phyloP scores from a whole-genome alignment of 2,113 vertebrate species.

The cat (Felis catus) region DNA sequence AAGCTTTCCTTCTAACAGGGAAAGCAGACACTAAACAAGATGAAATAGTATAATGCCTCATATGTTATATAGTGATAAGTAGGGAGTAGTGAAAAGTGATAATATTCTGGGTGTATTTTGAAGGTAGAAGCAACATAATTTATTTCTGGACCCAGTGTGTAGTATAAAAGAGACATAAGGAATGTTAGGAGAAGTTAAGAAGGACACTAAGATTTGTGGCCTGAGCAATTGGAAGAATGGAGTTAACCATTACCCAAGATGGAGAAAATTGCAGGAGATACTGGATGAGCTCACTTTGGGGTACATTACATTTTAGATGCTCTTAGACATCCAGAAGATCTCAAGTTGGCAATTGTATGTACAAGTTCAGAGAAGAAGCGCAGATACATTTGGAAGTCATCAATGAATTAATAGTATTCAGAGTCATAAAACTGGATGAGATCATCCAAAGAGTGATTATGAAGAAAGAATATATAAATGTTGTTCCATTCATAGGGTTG shows the following conservation, averaged over 20 bases:
- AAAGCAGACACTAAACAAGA: not conserved
- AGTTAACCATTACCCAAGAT: not conserved
- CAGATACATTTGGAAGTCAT: not conserved
- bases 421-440: not conserved
- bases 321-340: not conserved
- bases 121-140: not conserved
- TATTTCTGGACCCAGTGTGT: not conserved
- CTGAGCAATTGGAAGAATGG: not conserved
- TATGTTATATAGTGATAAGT: not conserved
- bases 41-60: not conserved
- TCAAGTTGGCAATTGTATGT: not conserved
- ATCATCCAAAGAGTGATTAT: not conserved
- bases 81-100: not conserved
- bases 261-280: not conserved
- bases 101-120: not conserved
- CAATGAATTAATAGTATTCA: not conserved
- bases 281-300: not conserved
- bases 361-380: not conserved
- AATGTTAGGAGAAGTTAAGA: not conserved
- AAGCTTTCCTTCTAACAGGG: not conserved
- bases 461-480: not conserved
- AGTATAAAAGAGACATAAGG: not conserved
- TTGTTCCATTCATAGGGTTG: not conserved
- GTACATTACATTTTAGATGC: not conserved
- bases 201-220: not conserved